Base-by-base conservation (phyloP, 2,888 invertebrate species). In the Steinernema scapterisci region DNA sequence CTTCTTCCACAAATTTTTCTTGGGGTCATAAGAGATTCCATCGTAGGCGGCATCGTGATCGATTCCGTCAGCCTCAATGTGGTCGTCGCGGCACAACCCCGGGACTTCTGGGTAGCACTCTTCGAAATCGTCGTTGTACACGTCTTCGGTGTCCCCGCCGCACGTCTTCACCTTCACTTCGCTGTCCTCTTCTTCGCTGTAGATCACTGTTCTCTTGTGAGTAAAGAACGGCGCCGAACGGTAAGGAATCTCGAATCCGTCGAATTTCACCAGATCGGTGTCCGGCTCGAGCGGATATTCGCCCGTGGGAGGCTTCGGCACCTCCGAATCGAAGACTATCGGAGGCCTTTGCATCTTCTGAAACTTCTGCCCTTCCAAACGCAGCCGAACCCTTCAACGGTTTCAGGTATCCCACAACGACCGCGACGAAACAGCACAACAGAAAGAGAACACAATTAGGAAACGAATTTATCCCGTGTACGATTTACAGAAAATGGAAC, bases 121-220 rank as follows among this genome's bases (percentile, higher is more conserved):
- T 5, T 16, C 23, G 38, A 31, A 63, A 31, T 63, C 63, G 38
- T 63, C 63, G 63, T 63, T 63, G 63, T 63, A 63, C 16, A 63
- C 13, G 63, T 63, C 63, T 6, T 63, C 11, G 5, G 63, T 63
- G 63, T 63, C 63, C 11, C 63, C 63, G 16, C 31, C 25, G 25
- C 13, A 13, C 27, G 27, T 38, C 52, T 52, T 52, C 31, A 16
- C 25, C 6, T 16, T 2, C 31, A 31, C 11, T 31, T 9, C 38
- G 16, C 48, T 19, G 63, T 63, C 63, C 63, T 63, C 63, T 27
- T 63, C 63, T n/a, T 63, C 63, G 63, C 63, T 63, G 63, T 63
- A 63, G 16, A 16, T 27, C 16, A 63, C 63, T 2, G 63, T 63
- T 31, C 31, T 63, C 16, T 63, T 63, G 5, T 6, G 16, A 31